A percentile compares a stretch with the other conserved stretches of the same genome.
Evolutionary conservation across 2,888 invertebrate species (phyloP).

Genomic region (Criorhina ranunculi): DNA sequence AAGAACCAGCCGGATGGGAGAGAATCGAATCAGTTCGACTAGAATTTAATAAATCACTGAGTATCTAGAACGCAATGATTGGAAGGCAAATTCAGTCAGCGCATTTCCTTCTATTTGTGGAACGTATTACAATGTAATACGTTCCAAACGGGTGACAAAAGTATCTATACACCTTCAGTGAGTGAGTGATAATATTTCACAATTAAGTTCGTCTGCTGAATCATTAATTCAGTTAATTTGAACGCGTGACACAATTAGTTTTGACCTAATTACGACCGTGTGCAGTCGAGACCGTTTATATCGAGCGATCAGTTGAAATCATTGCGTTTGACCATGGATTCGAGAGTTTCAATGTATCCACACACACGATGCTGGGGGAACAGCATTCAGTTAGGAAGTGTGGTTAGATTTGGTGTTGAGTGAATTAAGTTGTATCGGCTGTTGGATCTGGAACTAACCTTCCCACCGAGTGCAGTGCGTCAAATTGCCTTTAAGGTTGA

Average conservation of each 20-base stretch:
- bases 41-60: conserved; percentile 46
- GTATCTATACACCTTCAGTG: neutral
- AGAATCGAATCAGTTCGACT: conserved; percentile 52
- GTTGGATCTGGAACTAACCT: conserved; percentile 16
- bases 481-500: conserved; percentile 1
- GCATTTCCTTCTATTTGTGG: conserved; percentile 1
- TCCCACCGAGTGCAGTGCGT: neutral
- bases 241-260: conserved; percentile 60
- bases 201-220: conserved; percentile 12
- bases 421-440: conserved; percentile 41
- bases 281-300: conserved; percentile 44
- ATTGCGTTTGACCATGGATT: conserved; percentile 53
- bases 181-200: conserved; percentile 18
- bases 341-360: neutral
- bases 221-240: conserved; percentile 33
- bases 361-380: conserved; percentile 36
- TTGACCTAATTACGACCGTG: conserved; percentile 61
- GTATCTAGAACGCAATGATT: conserved; percentile 47
- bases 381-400: conserved; percentile 66
- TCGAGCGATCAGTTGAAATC: conserved; percentile 60
- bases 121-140: neutral
- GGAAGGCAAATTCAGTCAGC: neutral
- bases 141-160: neutral
- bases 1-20: conserved; percentile 27
- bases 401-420: conserved; percentile 56